phyloP scores from a whole-genome alignment of 2,888 invertebrate genomes.

The Apotomis capreana region DNA sequence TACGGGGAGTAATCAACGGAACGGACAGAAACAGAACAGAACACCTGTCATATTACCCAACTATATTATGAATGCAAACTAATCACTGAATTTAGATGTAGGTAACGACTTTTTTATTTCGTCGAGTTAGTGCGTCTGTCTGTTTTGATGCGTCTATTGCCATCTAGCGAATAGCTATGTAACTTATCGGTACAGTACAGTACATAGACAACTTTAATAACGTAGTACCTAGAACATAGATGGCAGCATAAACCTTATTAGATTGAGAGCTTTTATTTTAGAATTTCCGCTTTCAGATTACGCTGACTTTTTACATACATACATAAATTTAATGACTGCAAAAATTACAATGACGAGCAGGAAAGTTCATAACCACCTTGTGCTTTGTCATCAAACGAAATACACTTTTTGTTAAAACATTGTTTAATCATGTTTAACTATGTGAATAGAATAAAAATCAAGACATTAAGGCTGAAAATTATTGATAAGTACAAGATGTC shows the following conservation, averaged over 20 bases:
- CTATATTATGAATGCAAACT: constrained; percentile 41
- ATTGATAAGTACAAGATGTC: no score
- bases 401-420: no score
- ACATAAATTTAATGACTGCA: no score
- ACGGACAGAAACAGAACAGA: constrained; percentile 29
- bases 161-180: constrained; percentile 45
- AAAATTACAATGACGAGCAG: no score
- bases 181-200: not conserved
- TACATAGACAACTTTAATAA: not conserved
- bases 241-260: constrained; percentile 12
- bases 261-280: not conserved
- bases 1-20: constrained; percentile 25
- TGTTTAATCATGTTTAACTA: no score
- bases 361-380: no score
- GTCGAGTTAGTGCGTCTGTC: constrained; percentile 21
- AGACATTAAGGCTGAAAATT: no score
- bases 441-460: no score
- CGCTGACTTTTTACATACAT: no score
- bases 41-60: constrained; percentile 55
- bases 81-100: not conserved
- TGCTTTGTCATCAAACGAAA: no score
- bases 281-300: not conserved
- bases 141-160: constrained; percentile 30
- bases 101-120: constrained; percentile 23
- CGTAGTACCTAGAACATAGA: not conserved